Conservation (phyloP, 2,113 vertebrate species). For the Rhineura floridana region DNA sequence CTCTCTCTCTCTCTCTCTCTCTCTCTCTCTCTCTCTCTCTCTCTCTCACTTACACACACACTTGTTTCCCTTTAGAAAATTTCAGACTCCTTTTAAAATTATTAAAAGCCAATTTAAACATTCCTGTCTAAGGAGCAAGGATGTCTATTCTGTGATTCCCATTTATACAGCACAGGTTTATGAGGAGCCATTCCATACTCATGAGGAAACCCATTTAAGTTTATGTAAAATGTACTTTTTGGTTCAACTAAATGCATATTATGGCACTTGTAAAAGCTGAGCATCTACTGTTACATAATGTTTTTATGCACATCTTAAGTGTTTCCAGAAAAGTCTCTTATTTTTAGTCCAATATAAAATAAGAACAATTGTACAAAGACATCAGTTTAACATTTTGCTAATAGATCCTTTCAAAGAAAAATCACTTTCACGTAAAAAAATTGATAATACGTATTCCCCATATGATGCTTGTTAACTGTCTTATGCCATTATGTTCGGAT, state of each 20-base stretch:
- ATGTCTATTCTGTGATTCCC: background rate
- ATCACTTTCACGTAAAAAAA: no score
- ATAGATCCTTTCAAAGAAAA: background rate
- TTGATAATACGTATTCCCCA: background rate
- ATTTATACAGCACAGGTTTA: background rate
- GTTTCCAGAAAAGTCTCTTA: background rate
- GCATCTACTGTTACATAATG: background rate
- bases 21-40: background rate
- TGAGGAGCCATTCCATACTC: background rate
- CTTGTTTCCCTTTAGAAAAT: background rate
- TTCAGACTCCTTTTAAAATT: background rate
- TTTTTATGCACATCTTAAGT: background rate
- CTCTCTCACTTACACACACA: background rate
- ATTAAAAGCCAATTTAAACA: background rate
- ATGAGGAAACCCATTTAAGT: slow-evolving; percentile 5
- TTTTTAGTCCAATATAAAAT: background rate
- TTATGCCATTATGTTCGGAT: background rate
- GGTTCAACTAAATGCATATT: background rate
- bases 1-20: background rate
- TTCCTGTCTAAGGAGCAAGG: background rate
- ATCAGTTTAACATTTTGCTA: background rate
- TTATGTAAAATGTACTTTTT: background rate
- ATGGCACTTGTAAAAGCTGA: background rate
- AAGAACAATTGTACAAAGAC: background rate
- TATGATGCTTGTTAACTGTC: background rate